phyloP scores from a whole-genome alignment of 2,113 vertebrate genomes.

The Leuciscus idus region DNA sequence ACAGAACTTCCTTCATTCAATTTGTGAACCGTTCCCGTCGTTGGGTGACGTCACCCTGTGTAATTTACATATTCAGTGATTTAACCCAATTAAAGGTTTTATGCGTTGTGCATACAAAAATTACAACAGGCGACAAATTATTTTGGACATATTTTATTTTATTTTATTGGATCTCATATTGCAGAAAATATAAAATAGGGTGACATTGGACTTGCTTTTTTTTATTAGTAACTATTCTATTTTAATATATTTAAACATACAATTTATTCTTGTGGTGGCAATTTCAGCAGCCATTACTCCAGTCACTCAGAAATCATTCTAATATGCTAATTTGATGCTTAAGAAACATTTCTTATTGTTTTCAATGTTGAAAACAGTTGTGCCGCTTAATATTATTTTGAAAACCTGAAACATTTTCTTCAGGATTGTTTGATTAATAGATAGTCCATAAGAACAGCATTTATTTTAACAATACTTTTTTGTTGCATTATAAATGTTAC shows the following conservation, averaged over 20 bases:
- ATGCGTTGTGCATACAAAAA: not conserved
- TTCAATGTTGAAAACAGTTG: not conserved
- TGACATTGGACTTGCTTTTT: not conserved
- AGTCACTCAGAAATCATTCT: not conserved
- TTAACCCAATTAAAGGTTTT: not conserved
- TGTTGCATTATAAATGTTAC: not conserved
- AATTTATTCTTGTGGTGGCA: not conserved
- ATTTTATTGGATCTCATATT: not conserved
- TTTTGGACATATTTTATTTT: not conserved
- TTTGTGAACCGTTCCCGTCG: not conserved
- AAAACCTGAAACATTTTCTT: not conserved
- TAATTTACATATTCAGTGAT: not conserved
- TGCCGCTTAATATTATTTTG: not conserved
- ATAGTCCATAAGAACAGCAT: not conserved
- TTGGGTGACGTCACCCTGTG: not conserved
- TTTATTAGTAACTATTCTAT: not conserved
- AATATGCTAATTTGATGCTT: not conserved
- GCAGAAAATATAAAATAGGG: not conserved
- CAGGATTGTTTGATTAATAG: too few species aligned
- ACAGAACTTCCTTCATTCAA: slow-evolving; percentile 65
- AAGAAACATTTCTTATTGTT: not conserved
- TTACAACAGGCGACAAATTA: not conserved
- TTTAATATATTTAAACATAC: not conserved
- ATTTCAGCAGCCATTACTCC: not conserved
- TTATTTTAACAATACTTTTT: not conserved